phyloP scores from a whole-genome alignment of 2,113 vertebrate genomes.

The Gnathonemus echidnorhynchus region DNA sequence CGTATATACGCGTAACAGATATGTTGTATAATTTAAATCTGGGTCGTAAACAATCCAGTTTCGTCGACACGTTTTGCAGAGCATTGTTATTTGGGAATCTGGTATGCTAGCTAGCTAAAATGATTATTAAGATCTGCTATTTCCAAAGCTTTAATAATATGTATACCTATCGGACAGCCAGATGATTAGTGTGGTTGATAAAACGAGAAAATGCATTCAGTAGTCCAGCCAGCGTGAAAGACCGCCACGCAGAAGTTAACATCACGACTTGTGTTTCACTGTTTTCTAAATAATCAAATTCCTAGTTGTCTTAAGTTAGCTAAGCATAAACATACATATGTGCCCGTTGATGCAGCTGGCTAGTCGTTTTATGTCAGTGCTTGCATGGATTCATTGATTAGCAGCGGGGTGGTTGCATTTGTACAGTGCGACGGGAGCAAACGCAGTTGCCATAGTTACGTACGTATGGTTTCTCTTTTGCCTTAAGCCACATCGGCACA shows the following conservation, averaged over 20 bases:
- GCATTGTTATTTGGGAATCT: background rate
- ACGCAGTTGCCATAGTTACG: background rate
- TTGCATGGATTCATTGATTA: background rate
- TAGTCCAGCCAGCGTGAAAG: background rate
- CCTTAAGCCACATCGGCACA: background rate
- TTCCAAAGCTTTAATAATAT: background rate
- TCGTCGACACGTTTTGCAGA: background rate
- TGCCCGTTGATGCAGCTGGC: background rate
- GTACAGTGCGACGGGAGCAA: background rate
- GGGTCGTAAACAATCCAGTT: background rate
- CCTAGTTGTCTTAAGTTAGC: background rate
- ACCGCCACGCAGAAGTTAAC: background rate
- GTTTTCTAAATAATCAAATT: background rate
- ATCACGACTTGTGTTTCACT: background rate
- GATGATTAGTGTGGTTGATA: background rate
- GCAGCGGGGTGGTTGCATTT: background rate
- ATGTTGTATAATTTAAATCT: background rate
- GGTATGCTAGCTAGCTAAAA: slow-evolving; percentile 13
- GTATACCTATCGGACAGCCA: background rate
- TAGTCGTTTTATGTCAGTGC: background rate
- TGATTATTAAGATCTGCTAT: slow-evolving; percentile 13
- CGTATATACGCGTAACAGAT: background rate
- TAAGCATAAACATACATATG: background rate
- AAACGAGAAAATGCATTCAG: background rate
- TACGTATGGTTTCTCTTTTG: background rate